Conservation (phyloP, 2,888 invertebrate species). For the Dione juno region DNA sequence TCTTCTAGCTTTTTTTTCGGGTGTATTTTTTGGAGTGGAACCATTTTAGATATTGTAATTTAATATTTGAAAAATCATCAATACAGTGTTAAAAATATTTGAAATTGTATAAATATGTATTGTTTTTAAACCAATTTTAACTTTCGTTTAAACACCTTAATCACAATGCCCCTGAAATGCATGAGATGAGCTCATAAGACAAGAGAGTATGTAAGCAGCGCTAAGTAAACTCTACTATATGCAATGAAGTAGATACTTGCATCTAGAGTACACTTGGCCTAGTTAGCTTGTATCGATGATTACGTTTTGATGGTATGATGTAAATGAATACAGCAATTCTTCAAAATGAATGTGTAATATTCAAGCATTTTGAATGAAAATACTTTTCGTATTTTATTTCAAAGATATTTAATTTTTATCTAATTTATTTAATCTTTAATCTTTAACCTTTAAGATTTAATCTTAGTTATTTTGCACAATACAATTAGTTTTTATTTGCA, state of each 20-base stretch:
- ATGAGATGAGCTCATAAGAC: constrained; percentile 21
- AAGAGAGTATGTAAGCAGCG: constrained; percentile 18
- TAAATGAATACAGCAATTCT: constrained; percentile 6
- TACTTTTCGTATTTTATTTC: too few species aligned
- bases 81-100: not conserved
- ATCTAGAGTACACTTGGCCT: constrained; percentile 27
- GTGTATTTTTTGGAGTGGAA: not conserved
- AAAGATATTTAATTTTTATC: too few species aligned
- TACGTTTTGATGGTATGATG: constrained; percentile 2
- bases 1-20: not conserved
- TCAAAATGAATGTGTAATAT: not conserved
- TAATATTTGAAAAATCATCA: not conserved
- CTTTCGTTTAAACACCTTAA: not conserved
- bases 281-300: constrained; percentile 23
- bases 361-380: too few species aligned
- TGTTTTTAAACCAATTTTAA: not conserved
- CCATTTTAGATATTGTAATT: not conserved
- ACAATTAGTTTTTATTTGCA: not conserved
- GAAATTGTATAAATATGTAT: not conserved
- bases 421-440: too few species aligned
- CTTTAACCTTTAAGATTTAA: too few species aligned
- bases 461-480: too few species aligned
- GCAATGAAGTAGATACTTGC: constrained; percentile 19
- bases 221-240: constrained; percentile 16
- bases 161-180: constrained; percentile 3